These are phyloP conservation scores for Elmis aenea DNA, from an alignment of 2,888 invertebrate genomes.

Conservation along the genomic window DNA sequence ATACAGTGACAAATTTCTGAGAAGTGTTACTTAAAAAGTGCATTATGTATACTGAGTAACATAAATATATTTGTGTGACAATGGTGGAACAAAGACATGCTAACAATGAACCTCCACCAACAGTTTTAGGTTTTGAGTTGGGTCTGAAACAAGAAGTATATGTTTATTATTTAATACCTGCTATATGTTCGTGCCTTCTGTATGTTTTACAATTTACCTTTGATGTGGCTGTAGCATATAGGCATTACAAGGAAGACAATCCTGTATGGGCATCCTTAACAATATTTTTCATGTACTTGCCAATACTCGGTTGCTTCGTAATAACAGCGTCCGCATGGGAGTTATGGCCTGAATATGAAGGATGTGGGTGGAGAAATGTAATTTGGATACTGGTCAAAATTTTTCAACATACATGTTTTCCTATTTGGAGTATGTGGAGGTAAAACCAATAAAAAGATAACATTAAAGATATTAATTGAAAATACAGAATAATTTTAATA, in stretches of 20 bases:
- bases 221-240: constrained; percentile 61
- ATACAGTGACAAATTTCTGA: too few relatives aligned
- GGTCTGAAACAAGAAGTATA: constrained; percentile 48
- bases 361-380: constrained; percentile 46
- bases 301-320: constrained; percentile 54
- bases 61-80: too few relatives aligned
- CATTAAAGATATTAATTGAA: too few relatives aligned
- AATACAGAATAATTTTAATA: too few relatives aligned
- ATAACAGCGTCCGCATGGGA: constrained; percentile 57
- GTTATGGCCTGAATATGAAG: constrained; percentile 52
- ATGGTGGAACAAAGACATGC: too few relatives aligned
- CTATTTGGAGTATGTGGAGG: constrained; percentile 61
- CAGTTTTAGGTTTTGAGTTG: constrained; percentile 40
- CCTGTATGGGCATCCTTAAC: constrained; percentile 50
- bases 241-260: constrained; percentile 59
- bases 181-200: constrained; percentile 54
- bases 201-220: constrained; percentile 64
- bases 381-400: constrained; percentile 49
- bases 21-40: too few relatives aligned
- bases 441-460: constrained; percentile 35
- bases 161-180: constrained; percentile 53
- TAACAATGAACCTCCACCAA: too few relatives aligned
- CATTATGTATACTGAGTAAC: too few relatives aligned
- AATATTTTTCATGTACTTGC: constrained; percentile 49
- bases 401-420: constrained; percentile 52